phyloP scores from a whole-genome alignment of 2,113 vertebrate genomes.

The Antennarius striatus region DNA sequence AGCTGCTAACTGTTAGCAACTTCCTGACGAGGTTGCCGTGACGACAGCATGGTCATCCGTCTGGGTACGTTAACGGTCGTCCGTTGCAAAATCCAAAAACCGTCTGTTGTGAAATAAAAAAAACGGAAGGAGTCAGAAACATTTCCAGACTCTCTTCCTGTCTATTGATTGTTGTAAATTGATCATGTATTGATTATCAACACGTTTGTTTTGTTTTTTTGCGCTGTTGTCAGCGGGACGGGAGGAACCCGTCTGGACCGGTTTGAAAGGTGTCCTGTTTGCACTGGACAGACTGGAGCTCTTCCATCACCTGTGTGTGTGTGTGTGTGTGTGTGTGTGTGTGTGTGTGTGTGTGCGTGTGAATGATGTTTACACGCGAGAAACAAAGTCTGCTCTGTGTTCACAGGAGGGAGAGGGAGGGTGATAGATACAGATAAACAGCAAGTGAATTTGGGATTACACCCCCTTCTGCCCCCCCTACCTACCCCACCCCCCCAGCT shows the following conservation, averaged over 20 bases:
- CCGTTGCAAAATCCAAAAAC: no score
- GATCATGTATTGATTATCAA: no score
- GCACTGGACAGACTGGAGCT: conserved; percentile 45
- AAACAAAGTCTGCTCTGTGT: conserved; percentile 50
- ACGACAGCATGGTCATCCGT: no score
- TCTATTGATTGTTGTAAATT: no score
- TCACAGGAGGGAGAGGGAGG: conserved; percentile 23
- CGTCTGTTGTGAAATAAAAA: no score
- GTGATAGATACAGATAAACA: conserved; percentile 33
- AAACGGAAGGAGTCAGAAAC: no score
- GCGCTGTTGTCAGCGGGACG: no score
- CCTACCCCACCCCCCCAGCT: conserved; percentile 58
- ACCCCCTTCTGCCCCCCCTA: neutral
- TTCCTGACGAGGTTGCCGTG: no score
- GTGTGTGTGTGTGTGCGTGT: neutral
- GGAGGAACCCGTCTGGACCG: neutral
- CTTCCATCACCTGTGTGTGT: conserved; percentile 28
- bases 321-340: conserved; percentile 15
- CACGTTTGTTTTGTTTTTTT: no score
- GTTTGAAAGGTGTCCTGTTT: conserved; percentile 61
- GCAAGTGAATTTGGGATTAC: conserved; percentile 23
- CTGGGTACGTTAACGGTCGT: no score
- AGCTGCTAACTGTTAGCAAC: no score
- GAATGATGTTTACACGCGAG: conserved; percentile 46
- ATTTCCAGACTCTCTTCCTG: no score